A percentile compares a stretch with the other conserved stretches of the same genome.
These are phyloP conservation scores for Azemiops feae DNA, from an alignment of 2,113 vertebrate species.

Conservation along the genomic window DNA sequence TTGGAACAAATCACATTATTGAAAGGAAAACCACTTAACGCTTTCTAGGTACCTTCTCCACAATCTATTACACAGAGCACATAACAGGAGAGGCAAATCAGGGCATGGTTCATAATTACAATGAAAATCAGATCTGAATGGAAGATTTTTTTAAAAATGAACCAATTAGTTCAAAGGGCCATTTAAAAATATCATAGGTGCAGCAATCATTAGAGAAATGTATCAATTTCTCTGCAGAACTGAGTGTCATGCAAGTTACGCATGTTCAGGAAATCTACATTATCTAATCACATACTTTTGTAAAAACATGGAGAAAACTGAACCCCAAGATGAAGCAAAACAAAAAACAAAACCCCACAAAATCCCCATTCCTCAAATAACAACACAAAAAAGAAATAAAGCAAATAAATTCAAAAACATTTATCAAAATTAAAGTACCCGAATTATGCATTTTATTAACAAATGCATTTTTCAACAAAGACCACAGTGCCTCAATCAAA, in stretches of 20 bases:
- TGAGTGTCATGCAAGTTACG: slow-evolving; percentile 67
- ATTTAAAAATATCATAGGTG: slow-evolving; percentile 30
- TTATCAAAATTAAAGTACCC: slow-evolving; percentile 67
- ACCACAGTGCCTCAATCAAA: slow-evolving; percentile 68
- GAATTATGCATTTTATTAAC: slow-evolving; percentile 72
- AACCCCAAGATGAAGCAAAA: neutral
- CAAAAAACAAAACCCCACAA: neutral
- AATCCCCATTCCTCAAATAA: neutral
- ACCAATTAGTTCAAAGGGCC: slow-evolving; percentile 35
- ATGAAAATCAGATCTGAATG: slow-evolving; percentile 42
- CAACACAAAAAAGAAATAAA: neutral
- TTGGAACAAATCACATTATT: slow-evolving; percentile 74
- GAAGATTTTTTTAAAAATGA: slow-evolving; percentile 37
- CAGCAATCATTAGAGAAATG: slow-evolving; percentile 31
- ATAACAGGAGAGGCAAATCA: slow-evolving; percentile 60
- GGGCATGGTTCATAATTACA: slow-evolving; percentile 52
- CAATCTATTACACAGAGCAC: slow-evolving; percentile 69
- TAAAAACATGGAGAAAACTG: neutral
- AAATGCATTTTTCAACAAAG: slow-evolving; percentile 72
- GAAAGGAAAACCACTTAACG: slow-evolving; percentile 67
- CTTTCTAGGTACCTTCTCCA: slow-evolving; percentile 70
- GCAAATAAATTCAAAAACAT: slow-evolving; percentile 49
- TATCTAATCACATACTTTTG: slow-evolving; percentile 40
- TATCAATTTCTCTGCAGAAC: slow-evolving; percentile 23
- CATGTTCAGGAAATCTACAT: slow-evolving; percentile 51